Evolutionary conservation across 2,113 vertebrate genomes (phyloP), one percentile per base, ranked within the genome.

Genomic region (Brachionichthys hirsutus): DNA sequence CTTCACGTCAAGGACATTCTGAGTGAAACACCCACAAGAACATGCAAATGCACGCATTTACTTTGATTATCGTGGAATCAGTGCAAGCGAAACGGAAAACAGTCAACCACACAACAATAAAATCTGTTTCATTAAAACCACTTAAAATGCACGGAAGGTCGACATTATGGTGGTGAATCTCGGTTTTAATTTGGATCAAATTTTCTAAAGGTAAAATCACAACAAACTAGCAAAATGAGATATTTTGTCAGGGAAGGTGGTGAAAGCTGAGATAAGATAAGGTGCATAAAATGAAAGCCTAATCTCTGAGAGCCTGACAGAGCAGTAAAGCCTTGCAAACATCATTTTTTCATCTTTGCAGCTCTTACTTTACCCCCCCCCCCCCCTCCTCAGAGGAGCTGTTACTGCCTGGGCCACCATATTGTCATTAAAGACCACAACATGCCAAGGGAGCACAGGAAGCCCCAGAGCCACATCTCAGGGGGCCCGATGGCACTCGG

Each of bases 351-450:
- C 60, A 66, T 82, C 54, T 80, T 61, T 12, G 9, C 78, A 85
- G 80, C 65, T 67, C 66, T 47, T 40, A 36, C 69, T 67, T 44
- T 45, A 44, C 35, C 50, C 62, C 14, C 42, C 17, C 35, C 2
- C 45, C 38, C 41, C 18, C 24, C 19, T 63, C 60, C 81, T 78
- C 87, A 44, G 72, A 70, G 80, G 84, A 69, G 62, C 55, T 67
- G 60, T 62, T 67, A 63, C 68, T 75, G 84, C 80, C 84, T 68
- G 75, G 71, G 86, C 85, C 83, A 90, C 87, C 90, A 90, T 90
- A 91, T 91, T 90, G 90, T 91, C 82, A 90, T 92, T 89, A 90
- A 88, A 87, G 82, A 85, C 73, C 82, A 61, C 57, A 73, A 83
- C 78, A 76, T 73, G 69, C 74, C 68, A 50, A 83, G 82, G 86